Percentiles rank a stretch among this genome's conserved stretches.
phyloP scores from a whole-genome alignment of 2,888 invertebrate species.

The Helicoverpa assulta region DNA sequence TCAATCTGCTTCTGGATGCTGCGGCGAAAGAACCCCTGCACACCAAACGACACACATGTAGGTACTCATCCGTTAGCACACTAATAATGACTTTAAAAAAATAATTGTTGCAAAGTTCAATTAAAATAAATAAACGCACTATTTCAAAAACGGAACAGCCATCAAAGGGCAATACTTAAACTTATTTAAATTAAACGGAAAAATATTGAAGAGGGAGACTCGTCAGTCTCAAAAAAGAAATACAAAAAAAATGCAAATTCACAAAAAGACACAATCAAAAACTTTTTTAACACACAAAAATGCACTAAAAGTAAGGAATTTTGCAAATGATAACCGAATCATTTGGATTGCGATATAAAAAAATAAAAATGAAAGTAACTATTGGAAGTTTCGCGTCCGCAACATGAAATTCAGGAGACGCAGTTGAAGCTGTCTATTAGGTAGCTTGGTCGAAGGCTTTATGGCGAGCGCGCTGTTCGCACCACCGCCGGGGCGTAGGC shows the following conservation, averaged over 20 bases:
- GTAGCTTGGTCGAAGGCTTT: constrained; percentile 32
- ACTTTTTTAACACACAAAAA: too few species aligned
- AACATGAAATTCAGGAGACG: constrained; percentile 16
- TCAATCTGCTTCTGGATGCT: constrained; percentile 99
- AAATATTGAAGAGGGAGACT: background rate
- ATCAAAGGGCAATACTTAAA: background rate
- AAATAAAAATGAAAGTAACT: background rate
- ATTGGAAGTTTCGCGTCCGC: constrained; percentile 1
- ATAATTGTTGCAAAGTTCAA: background rate
- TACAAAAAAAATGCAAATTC: too few species aligned
- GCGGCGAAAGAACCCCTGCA: constrained; percentile 97
- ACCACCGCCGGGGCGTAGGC: constrained; percentile 17
- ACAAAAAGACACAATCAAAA: too few species aligned
- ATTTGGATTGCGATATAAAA: background rate
- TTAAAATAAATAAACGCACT: too few species aligned
- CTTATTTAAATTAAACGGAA: background rate
- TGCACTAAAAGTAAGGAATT: too few species aligned
- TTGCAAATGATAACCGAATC: too few species aligned
- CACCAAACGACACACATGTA: constrained; percentile 16
- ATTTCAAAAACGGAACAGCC: background rate
- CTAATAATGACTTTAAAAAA: background rate
- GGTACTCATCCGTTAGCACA: background rate
- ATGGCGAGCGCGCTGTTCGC: constrained; percentile 19
- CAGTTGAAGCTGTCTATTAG: constrained; percentile 9
- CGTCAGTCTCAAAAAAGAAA: too few species aligned